These are phyloP conservation scores for Daboia siamensis DNA, from an alignment of 2,113 vertebrate genomes.

Conservation along the genomic window DNA sequence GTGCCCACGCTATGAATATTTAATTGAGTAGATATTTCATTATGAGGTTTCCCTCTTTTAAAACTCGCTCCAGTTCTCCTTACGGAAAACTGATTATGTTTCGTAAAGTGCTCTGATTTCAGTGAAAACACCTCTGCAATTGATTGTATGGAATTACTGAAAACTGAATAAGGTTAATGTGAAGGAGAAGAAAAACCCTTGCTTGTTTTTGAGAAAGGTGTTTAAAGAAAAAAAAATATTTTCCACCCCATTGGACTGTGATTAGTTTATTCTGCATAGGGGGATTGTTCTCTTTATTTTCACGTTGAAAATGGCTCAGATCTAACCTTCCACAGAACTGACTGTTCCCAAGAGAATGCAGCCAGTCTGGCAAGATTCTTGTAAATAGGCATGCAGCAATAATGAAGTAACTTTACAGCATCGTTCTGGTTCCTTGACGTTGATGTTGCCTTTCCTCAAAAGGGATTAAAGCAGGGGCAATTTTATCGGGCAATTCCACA, in stretches of 20 bases:
- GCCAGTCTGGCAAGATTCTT: not conserved
- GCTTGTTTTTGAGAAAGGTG: not conserved
- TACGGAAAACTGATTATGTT: not conserved
- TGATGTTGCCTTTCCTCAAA: no score
- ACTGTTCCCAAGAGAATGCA: not conserved
- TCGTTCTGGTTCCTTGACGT: not conserved
- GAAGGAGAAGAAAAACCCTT: not conserved
- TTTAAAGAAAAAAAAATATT: not conserved
- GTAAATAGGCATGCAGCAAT: not conserved
- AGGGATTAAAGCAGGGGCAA: not conserved
- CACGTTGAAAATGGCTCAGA: not conserved
- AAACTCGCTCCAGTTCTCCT: not conserved
- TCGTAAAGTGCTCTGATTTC: not conserved
- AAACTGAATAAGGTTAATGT: not conserved
- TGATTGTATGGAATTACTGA: not conserved
- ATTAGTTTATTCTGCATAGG: not conserved
- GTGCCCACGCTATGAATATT: slow-evolving; percentile 11
- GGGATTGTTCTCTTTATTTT: not conserved
- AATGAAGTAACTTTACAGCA: not conserved
- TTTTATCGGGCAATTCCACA: not conserved
- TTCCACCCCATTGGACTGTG: not conserved
- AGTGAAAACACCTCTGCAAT: not conserved
- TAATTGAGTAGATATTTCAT: not conserved
- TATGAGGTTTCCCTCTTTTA: not conserved
- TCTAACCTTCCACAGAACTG: not conserved